Base-by-base conservation (phyloP, 1,140 invertebrate genomes). In the Helicorthomorpha holstii region DNA sequence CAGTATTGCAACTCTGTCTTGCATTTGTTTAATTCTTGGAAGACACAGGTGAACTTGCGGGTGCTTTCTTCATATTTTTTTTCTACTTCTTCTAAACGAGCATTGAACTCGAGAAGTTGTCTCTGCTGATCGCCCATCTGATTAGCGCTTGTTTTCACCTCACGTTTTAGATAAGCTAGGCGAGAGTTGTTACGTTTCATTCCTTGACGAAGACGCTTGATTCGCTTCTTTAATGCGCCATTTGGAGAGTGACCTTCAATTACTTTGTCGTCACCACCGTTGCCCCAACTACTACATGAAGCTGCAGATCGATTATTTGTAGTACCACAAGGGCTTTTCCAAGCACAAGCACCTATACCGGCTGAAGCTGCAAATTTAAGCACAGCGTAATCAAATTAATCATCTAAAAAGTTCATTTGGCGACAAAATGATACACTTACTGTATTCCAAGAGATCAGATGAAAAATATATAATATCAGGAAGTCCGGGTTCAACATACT, bases 51-150 rank as follows among this genome's bases (percentile, higher is more conserved):
- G 65, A 88, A 87, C 70, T 90, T 90, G 26, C 83, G 73, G 38
- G 82, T 81, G 24, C 81, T 86, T 64, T 88, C 84, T 59, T 90
- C 85, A 66, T 85, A 85, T 63, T 90, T 90, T 63, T 88, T 88
- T 57, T 88, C 85, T 60, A 85, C 82, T 58, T 89, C 85, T 59
- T 90, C 85, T 43, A 88, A 70, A 1, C 84, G 75, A 58, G 77
- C 81, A 0, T 81, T 81, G 62, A 85, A 85, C 58, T 88, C 85
- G 27, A 85, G 63, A 21, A 88, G 79, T 63, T 85, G 83, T 60
- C 86, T 87, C 59, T 85, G 81, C 27, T 61, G 59, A 48, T 86
- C 80, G 0, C 76, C 52, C 24, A 61, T 79, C 67, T 85, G 86
- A 38, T 79, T 74, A 63, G 84, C 85, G 61, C 82, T 87, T 43